Evolutionary conservation across 2,888 invertebrate genomes (phyloP).

Genomic region (Drosophila barbarae): DNA sequence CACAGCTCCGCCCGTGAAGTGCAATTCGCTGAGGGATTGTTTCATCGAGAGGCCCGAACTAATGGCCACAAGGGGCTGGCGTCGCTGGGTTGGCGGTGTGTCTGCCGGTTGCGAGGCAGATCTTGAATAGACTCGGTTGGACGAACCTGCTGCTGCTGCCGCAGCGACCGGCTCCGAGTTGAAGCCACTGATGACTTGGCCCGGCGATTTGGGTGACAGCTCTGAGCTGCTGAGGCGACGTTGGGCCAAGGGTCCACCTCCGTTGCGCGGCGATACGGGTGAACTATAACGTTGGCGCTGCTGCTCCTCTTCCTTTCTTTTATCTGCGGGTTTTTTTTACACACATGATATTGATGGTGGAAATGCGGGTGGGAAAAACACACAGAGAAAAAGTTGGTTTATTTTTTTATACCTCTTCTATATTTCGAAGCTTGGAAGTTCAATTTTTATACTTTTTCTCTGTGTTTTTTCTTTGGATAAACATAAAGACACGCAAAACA

Average conservation of each 20-base stretch:
- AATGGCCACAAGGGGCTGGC: conserved; percentile 63
- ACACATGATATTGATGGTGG: conserved; percentile 21
- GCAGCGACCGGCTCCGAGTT: conserved; percentile 49
- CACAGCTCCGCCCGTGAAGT: conserved; percentile 68
- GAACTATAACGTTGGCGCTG: conserved; percentile 65
- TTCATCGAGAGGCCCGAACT: conserved; percentile 75
- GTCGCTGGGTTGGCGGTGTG: conserved; percentile 34
- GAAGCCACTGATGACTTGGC: conserved; percentile 40
- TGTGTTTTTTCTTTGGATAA: background rate
- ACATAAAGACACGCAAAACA: conserved; percentile 13
- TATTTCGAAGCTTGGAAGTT: background rate
- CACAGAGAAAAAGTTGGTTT: conserved; percentile 3
- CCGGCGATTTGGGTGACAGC: conserved; percentile 56
- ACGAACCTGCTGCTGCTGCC: background rate
- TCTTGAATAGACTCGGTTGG: conserved; percentile 18
- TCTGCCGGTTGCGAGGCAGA: conserved; percentile 53
- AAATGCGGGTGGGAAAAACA: conserved; percentile 11
- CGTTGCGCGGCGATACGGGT: conserved; percentile 60
- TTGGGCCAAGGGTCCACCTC: conserved; percentile 3
- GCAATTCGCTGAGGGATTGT: conserved; percentile 77
- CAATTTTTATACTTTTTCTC: background rate
- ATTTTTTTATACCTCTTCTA: background rate
- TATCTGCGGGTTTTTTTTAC: conserved; percentile 60
- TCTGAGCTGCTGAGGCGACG: conserved; percentile 59
- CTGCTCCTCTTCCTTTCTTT: conserved; percentile 76